Conservation (phyloP, 2,113 vertebrate genomes). For the Atrichornis clamosus region DNA sequence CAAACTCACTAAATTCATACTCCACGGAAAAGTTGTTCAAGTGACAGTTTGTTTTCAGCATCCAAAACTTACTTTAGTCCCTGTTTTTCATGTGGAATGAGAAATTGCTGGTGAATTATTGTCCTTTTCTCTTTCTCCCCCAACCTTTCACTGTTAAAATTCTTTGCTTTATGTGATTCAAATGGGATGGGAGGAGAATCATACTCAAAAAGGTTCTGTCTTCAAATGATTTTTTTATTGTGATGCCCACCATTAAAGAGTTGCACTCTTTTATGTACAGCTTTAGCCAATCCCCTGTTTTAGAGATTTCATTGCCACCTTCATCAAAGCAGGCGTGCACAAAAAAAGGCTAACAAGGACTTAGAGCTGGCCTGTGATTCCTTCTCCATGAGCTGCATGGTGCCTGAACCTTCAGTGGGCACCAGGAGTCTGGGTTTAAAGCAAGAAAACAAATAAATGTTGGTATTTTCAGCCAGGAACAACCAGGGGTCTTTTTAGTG, state of each 20-base stretch:
- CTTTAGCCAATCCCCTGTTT: not conserved
- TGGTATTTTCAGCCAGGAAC: not conserved
- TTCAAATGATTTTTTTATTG: not conserved
- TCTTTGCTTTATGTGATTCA: not conserved
- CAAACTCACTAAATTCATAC: not conserved
- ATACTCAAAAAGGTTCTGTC: not conserved
- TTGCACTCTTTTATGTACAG: not conserved
- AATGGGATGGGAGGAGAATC: not conserved
- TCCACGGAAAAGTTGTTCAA: not conserved
- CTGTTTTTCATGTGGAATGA: not conserved
- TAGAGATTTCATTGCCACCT: not conserved
- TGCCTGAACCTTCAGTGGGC: not conserved
- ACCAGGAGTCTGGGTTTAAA: not conserved
- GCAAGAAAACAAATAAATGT: not conserved
- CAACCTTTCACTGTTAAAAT: not conserved
- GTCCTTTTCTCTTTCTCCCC: accelerated
- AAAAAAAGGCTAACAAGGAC: not conserved
- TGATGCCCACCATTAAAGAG: not conserved
- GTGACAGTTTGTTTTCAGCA: not conserved
- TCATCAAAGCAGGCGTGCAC: not conserved
- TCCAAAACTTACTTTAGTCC: not conserved
- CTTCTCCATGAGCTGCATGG: not conserved
- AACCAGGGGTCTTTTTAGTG: not conserved
- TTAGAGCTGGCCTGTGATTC: not conserved
- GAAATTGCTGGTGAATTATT: not conserved